These are phyloP conservation scores for Tyto alba DNA, from an alignment of 2,113 vertebrate genomes.

Conservation along the genomic window DNA sequence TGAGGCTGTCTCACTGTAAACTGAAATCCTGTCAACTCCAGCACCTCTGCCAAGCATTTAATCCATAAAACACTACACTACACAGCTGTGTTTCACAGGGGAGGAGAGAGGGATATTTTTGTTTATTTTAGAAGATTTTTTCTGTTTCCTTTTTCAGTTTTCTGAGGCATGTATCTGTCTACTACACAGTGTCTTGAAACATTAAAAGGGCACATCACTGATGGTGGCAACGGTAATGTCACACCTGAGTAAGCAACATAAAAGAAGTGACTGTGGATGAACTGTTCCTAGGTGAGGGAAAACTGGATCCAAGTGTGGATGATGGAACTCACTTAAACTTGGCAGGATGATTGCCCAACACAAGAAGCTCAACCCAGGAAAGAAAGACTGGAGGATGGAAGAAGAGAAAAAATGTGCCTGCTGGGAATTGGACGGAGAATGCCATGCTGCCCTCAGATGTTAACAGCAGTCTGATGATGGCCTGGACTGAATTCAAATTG, in stretches of 20 bases:
- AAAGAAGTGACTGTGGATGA: not conserved
- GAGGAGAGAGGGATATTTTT: not conserved
- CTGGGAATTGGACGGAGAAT: conserved; percentile 3
- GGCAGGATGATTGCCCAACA: not conserved
- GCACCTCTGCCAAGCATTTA: conserved; percentile 39
- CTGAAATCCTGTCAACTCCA: conserved; percentile 23
- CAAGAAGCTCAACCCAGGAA: not conserved
- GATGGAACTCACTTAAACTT: not conserved
- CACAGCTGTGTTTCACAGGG: not conserved
- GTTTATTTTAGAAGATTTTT: not conserved
- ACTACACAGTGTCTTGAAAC: not conserved
- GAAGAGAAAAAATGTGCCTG: not conserved
- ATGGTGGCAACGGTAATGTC: not conserved
- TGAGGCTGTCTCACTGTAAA: not conserved
- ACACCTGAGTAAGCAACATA: not conserved
- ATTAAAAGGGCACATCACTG: not conserved
- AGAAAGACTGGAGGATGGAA: not conserved
- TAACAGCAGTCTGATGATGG: conserved; percentile 9
- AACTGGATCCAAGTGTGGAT: not conserved
- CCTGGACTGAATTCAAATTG: conserved; percentile 23
- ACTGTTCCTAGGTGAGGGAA: not conserved
- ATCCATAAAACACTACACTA: conserved; percentile 30
- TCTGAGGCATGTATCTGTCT: not conserved
- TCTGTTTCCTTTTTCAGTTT: not conserved
- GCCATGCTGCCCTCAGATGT: conserved; percentile 34